Evolutionary conservation across 2,888 invertebrate species (phyloP).

Genomic region (Drosophila nigricruria): DNA sequence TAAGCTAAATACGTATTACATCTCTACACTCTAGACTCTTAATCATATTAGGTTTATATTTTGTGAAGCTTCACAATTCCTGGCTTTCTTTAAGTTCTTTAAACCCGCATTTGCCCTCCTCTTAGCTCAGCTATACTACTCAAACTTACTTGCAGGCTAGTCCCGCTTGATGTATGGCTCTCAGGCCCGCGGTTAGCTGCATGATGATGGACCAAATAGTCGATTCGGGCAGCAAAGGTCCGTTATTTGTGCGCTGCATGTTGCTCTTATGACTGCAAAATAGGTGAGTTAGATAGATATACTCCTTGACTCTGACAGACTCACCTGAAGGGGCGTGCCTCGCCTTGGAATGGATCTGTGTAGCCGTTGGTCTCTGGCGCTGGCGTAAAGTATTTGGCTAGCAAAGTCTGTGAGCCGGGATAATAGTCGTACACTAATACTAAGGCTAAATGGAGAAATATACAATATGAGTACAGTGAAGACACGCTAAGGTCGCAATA

Average conservation of each 20-base stretch:
- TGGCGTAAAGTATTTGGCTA: constrained; percentile 93
- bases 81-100: too few relatives aligned
- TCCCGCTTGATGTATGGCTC: constrained; percentile 93
- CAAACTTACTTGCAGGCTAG: constrained; percentile 87
- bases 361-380: constrained; percentile 88
- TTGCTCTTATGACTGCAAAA: constrained; percentile 85
- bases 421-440: constrained; percentile 98
- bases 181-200: constrained; percentile 96
- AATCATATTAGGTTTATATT: neutral
- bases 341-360: constrained; percentile 92
- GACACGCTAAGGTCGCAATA: neutral
- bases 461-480: neutral
- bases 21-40: neutral
- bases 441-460: constrained; percentile 87
- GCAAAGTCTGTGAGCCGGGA: constrained; percentile 94
- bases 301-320: neutral
- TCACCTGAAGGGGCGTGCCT: constrained; percentile 87
- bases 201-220: constrained; percentile 98
- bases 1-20: neutral
- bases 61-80: neutral
- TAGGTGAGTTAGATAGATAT: neutral
- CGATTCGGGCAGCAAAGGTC: constrained; percentile 93
- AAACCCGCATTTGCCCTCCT: too few relatives aligned
- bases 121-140: neutral
- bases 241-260: constrained; percentile 87